Evolutionary conservation across 2,888 invertebrate species (phyloP), one percentile per base, ranked within the genome.

Genomic region (Caenorhabditis doughertyi): DNA sequence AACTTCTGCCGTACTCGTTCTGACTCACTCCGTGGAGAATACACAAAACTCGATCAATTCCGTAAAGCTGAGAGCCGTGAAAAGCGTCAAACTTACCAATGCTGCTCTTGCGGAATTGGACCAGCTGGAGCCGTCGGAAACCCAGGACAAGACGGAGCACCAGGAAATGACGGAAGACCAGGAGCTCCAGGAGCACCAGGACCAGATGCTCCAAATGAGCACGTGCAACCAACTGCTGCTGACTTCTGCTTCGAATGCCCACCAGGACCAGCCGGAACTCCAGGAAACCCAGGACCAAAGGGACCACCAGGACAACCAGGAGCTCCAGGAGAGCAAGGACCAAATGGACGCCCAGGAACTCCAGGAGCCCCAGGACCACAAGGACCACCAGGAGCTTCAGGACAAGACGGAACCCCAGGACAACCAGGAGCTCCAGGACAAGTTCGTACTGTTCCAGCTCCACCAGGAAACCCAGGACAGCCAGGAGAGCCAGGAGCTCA

Each of bases 401-500:
- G 89, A 85, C 79, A 85, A 72, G 88, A 89, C 73, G 90, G 88
- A 81, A 87, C 83, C 29, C 88, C 86, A 56, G 90, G 90, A 73
- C 74, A 85, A 23, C 83, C 86, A 51, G 90, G 90, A 85, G 79
- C 84, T 23, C 87, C 87, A 62, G 87, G 87, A 85, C 85, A 87
- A 70, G 84, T 85, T 35, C 81, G 85, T 70, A 85, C 86, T 51
- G 86, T 86, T 27, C 86, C 86, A 71, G 83, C 86, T 21, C 87
- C 87, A 73, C 86, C 87, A 65, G 87, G 88, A 18, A 86, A 85
- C 42, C 85, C 87, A 64, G 90, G 90, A 86, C 80, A 83, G 64
- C 86, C 88, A 62, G 88, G 88, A 86, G 84, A 87, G 82, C 85
- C 81, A 56, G 89, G 87, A 87, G 74, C 79, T 25, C 84, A 81